Evolutionary conservation across 2,888 invertebrate genomes (phyloP), one percentile per base, ranked within the genome.

Genomic region (Microplitis manilae): DNA sequence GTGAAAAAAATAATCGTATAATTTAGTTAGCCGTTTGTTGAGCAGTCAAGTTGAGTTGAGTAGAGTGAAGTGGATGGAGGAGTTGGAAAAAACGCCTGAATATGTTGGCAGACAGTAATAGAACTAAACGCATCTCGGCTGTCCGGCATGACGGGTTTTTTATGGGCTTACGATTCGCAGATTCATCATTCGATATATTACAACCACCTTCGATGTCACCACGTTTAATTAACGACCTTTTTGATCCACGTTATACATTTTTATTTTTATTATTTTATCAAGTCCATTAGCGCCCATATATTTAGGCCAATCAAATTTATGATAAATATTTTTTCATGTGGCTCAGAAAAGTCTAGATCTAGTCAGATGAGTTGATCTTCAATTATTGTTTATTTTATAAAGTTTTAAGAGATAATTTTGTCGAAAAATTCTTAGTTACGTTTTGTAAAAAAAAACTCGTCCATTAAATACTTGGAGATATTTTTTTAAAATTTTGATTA

Each of bases 181-280:
- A 86, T 88, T 88, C 87, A 87, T 89, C 87, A 88, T 89, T 88
- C 87, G 86, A 87, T 86, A 85, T 87, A 87, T 88, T 87, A 86
- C 86, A 83, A 73, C 81, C 81, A 82, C 81, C 85, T 85, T 84
- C 84, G 83, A 85, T 85, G 85, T 86, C 86, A 84, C 82, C 85
- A 84, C 83, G 85, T 85, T 84, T 84, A 84, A 85, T 84, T 84
- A 83, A 85, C 85, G 85, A 86, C 83, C 83, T 83, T 84, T 82
- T 86, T 82, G 83, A 83, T 68, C 73, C 65, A 74, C 68, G 75
- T 78, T 64, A 62, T 13, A 67, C 75, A 79, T 81, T 77, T 77
- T 73, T 50, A 70, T 70, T 59, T 59, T 69, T 68, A 68, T 8
- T 40, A 40, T 40, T 9, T n/a, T 13, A n/a, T 41, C n/a, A 0